phyloP scores from a whole-genome alignment of 2,888 invertebrate genomes.

The Autographa gamma region DNA sequence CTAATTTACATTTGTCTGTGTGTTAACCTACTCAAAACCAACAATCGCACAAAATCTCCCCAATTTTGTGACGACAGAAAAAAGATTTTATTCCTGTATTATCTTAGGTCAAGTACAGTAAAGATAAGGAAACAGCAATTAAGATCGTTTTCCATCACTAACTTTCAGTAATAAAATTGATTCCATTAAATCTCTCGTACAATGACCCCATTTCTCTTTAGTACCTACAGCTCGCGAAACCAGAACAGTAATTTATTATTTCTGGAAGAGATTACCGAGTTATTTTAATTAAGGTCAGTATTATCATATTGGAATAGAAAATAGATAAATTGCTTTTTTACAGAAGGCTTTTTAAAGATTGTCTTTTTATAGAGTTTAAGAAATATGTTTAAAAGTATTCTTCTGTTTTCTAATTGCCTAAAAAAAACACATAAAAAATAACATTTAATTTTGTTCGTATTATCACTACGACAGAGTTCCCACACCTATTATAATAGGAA shows the following conservation, averaged over 20 bases:
- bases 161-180: constrained; percentile 4
- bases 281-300: constrained; percentile 51
- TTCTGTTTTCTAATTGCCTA: too few relatives aligned
- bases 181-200: constrained; percentile 4
- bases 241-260: constrained; percentile 47
- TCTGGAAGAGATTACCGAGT: constrained; percentile 35
- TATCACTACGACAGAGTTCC: too few relatives aligned
- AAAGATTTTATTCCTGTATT: neutral
- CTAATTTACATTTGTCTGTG: neutral
- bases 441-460: too few relatives aligned
- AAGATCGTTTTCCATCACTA: neutral
- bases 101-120: neutral
- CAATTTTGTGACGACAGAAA: neutral
- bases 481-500: too few relatives aligned
- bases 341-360: neutral
- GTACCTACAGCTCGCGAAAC: constrained; percentile 23
- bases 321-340: constrained; percentile 5
- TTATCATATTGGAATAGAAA: constrained; percentile 27
- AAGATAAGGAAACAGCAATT: neutral
- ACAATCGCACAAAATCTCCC: too few relatives aligned
- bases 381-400: too few relatives aligned
- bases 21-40: too few relatives aligned
- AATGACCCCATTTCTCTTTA: constrained; percentile 5
- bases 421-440: too few relatives aligned
- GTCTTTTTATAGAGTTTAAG: neutral